Evolutionary conservation across 2,797 vertebrate species (phyloP).

Genomic region (Argyrosomus regius): DNA sequence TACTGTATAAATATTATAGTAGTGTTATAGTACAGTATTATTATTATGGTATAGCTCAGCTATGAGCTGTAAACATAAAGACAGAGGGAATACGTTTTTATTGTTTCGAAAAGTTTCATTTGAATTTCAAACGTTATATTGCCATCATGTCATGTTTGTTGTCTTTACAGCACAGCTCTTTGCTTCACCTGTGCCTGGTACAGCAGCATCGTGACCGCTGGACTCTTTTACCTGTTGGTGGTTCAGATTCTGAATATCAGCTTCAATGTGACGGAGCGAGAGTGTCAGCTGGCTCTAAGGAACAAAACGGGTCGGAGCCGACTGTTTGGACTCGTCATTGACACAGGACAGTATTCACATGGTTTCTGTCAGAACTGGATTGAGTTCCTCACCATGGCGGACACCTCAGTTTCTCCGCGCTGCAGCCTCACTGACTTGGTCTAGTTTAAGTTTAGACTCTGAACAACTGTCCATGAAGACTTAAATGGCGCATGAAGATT

Average conservation of each 20-base stretch:
- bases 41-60: no score
- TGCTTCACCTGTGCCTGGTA: slow-evolving; percentile 98
- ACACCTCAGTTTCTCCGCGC: slow-evolving; percentile 45
- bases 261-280: slow-evolving; percentile 95
- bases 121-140: not conserved
- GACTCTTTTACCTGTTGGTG: slow-evolving; percentile 92
- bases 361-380: slow-evolving; percentile 94
- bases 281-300: slow-evolving; percentile 92
- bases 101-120: not conserved
- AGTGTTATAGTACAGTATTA: no score
- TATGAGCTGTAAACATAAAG: no score
- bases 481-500: no score
- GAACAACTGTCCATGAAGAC: no score
- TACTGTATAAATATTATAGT: slow-evolving; percentile 24
- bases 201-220: slow-evolving; percentile 91
- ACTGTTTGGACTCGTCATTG: slow-evolving; percentile 90
- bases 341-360: slow-evolving; percentile 89
- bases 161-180: slow-evolving; percentile 89
- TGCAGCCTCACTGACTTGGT: slow-evolving; percentile 77
- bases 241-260: slow-evolving; percentile 95
- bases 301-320: slow-evolving; percentile 88
- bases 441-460: slow-evolving; percentile 62
- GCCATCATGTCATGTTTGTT: not conserved
- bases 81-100: not conserved
- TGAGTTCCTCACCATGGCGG: slow-evolving; percentile 91